Percentiles rank a stretch among this genome's conserved stretches.
These are phyloP conservation scores for Erebia ligea DNA, from an alignment of 2,888 invertebrate species.

Conservation along the genomic window DNA sequence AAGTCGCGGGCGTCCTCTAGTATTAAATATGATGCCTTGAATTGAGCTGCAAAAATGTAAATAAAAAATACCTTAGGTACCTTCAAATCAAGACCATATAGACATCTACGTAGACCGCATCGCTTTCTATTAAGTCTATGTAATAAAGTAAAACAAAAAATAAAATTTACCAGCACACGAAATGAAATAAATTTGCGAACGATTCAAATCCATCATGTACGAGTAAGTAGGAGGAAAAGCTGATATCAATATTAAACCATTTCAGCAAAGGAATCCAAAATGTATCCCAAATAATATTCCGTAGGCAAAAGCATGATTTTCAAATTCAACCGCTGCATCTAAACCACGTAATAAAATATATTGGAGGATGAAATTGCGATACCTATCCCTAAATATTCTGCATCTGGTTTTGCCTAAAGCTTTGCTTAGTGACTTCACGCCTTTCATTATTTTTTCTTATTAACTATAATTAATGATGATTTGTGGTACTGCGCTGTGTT, in stretches of 20 bases:
- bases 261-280: constrained; percentile 34
- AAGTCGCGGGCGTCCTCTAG: no score
- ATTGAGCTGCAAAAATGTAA: no score
- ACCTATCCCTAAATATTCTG: constrained; percentile 2
- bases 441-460: not conserved
- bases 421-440: not conserved
- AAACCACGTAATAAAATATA: constrained; percentile 44
- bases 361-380: constrained; percentile 39
- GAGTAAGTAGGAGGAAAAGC: constrained; percentile 10
- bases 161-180: not conserved
- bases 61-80: no score
- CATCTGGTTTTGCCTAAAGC: not conserved
- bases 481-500: no score
- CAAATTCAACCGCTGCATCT: constrained; percentile 39
- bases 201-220: constrained; percentile 15
- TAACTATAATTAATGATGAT: no score
- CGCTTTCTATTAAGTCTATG: no score
- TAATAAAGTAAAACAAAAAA: no score
- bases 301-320: constrained; percentile 38
- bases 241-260: constrained; percentile 36
- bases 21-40: no score
- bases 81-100: no score
- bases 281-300: constrained; percentile 38
- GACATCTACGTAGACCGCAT: no score
- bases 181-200: constrained; percentile 5